Conservation (phyloP, 1,140 invertebrate genomes). For the Phthorimaea operculella region DNA sequence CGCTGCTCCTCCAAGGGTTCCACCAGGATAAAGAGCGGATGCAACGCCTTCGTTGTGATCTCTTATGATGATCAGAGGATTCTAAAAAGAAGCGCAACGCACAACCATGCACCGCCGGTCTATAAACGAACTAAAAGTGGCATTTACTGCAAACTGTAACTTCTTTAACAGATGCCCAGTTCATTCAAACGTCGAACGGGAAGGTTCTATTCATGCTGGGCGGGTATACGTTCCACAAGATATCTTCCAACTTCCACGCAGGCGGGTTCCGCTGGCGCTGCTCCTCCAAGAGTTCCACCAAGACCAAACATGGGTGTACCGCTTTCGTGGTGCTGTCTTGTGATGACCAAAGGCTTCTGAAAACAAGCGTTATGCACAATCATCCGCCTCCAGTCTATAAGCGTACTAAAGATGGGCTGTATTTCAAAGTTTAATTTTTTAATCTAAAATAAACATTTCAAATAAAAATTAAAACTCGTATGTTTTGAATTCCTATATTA, state of each 20-base stretch:
- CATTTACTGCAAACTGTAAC: too few species aligned
- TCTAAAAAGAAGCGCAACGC: too few species aligned
- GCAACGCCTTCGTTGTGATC: constrained; percentile 24
- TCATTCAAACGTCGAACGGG: constrained; percentile 25
- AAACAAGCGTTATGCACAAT: constrained; percentile 15
- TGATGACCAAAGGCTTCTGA: constrained; percentile 18
- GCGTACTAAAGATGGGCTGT: constrained; percentile 8
- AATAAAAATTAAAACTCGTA: too few species aligned
- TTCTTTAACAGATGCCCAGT: constrained; percentile 19
- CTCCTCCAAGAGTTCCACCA: constrained; percentile 24
- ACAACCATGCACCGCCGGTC: too few species aligned
- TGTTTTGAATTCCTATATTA: too few species aligned
- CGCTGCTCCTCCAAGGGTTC: constrained; percentile 26
- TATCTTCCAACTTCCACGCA: constrained; percentile 3
- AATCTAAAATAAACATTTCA: too few species aligned
- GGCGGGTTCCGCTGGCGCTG: constrained; percentile 26
- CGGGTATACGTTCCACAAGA: constrained; percentile 33
- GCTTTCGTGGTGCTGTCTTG: constrained; percentile 24
- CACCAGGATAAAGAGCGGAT: constrained; percentile 17
- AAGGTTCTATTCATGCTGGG: constrained; percentile 25
- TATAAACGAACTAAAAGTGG: too few species aligned
- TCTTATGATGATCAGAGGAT: too few species aligned
- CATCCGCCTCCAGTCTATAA: constrained; percentile 23
- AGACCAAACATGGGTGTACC: constrained; percentile 18
- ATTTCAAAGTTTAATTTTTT: too few species aligned